Base-by-base conservation (phyloP, 2,888 invertebrate genomes). In the Polymixis flavicincta region DNA sequence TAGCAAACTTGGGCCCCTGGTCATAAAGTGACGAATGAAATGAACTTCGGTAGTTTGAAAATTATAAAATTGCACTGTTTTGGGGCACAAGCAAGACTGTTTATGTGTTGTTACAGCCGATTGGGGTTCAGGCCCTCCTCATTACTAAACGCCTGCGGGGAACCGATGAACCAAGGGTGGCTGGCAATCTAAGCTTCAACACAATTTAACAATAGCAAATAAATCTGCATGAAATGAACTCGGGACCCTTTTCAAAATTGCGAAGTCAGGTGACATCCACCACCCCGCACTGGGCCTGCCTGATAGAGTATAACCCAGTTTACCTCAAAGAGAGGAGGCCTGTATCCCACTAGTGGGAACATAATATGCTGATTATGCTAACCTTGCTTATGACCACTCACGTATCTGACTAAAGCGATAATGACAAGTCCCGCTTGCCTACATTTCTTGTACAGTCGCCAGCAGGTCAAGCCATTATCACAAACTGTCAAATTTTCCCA, bases 81-180 rank as follows among this genome's bases (percentile, higher is more conserved):
- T 37, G 32, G 25, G 55, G 25, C 9, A 28, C 37, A 8, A 54
- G 48, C 70, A 59, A 66, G 60, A 52, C 50, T 61, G 50, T 45
- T 63, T 59, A 7, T 50, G 60, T 60, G 54, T 37, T 69, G 37
- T 71, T 50, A 66, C 52, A 54, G 37, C 61, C 37, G 54, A 54
- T 64, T 50, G 52, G 64, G 78, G 67, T 32, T 42, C 2, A 25
- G 9, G 32, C 54, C 66, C 64, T 52, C 4, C 59, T 63, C 66
- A 78, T 74, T 81, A 74, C 68, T 57, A 28, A 82, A 57, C 68
- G 74, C 65, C 78, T 70, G 68, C 67, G 61, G 74, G 69, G 69
- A 65, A 22, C n/a, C 74, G 52, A 70, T 70, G 60, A 54, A 69
- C 45, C 65, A 57, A 32, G 69, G 74, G 67, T 37, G 65, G 50